Base-by-base conservation (phyloP, 2,888 invertebrate genomes). In the Charanyca ferruginea region DNA sequence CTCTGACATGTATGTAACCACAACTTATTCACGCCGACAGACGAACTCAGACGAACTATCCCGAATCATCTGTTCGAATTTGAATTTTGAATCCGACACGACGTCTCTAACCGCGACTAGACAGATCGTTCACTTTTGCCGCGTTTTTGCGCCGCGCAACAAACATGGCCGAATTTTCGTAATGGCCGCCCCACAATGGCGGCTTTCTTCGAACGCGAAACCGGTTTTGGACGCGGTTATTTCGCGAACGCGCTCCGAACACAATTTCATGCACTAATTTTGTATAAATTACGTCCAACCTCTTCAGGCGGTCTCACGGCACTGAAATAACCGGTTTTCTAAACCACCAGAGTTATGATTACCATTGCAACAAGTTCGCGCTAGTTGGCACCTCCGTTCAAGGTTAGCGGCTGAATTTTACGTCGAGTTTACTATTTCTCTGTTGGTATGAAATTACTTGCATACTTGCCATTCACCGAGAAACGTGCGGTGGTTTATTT, bases 111-210 rank as follows among this genome's bases (percentile, higher is more conserved):
- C 80, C 77, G 79, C 83, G 77, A 80, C 85, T 84, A 85, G 87
- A 86, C 87, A 87, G 84, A 85, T 86, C 84, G 80, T 83, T 81
- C 85, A 87, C 85, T 87, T 88, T 90, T 90, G 87, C 90, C 89
- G 90, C 89, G 90, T 90, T 93, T 92, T 91, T 90, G 87, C 88
- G 80, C 80, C 79, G 82, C 83, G 87, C 87, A 89, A 90, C 90
- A 89, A 93, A 93, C 88, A 94, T 93, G 93, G 93, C 93, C 93
- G 94, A 94, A 94, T 91, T 91, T 90, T 88, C 86, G 88, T 90
- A 87, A 93, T 93, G 93, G 92, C 91, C 87, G 91, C 87, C 83
- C 80, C 81, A 82, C 87, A 87, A 89, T 89, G 90, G 90, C 88
- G 90, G 89, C 87, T 89, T 89, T 90, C 89, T 86, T 86, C 87